Evolutionary conservation across 1,140 invertebrate species (phyloP).

Genomic region (Druon quercuslanigerum): DNA sequence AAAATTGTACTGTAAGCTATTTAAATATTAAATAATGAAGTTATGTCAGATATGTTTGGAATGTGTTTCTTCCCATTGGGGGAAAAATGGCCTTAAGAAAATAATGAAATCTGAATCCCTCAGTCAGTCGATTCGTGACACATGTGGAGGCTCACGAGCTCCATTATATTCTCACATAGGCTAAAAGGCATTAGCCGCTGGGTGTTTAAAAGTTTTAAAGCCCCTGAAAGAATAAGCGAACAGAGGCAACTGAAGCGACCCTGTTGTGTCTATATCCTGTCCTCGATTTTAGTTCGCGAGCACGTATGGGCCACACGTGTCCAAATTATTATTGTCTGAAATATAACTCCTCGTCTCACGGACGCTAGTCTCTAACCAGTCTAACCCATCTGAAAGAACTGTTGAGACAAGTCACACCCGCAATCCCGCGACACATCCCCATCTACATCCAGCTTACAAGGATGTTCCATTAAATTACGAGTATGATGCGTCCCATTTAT

Average conservation of each 20-base stretch:
- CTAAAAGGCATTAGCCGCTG: not conserved
- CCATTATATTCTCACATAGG: not conserved
- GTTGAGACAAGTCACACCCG: conserved; percentile 24
- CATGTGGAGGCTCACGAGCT: not conserved
- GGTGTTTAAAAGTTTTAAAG: not conserved
- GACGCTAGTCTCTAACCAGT: conserved; percentile 7
- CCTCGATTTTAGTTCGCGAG: conserved; percentile 46
- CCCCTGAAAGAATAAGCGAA: not conserved
- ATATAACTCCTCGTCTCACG: conserved; percentile 46
- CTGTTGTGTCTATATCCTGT: conserved; percentile 44
- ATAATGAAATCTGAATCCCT: not conserved
- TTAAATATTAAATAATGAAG: not conserved
- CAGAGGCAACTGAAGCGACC: not conserved
- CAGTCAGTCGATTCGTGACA: not conserved
- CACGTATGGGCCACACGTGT: conserved; percentile 70
- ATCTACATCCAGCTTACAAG: conserved; percentile 36
- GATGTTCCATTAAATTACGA: conserved; percentile 45
- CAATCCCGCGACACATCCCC: conserved; percentile 9
- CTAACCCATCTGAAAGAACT: not conserved
- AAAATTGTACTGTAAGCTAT: not conserved
- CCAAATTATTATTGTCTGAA: conserved; percentile 71
- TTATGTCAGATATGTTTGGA: not conserved
- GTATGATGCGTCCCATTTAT: conserved; percentile 45
- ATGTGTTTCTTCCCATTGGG: not conserved
- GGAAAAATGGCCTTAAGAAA: not conserved